Percentiles rank a stretch among this genome's conserved stretches.
These are phyloP conservation scores for Tetheella fluctuosa DNA, from an alignment of 2,888 invertebrate genomes.

Conservation along the genomic window DNA sequence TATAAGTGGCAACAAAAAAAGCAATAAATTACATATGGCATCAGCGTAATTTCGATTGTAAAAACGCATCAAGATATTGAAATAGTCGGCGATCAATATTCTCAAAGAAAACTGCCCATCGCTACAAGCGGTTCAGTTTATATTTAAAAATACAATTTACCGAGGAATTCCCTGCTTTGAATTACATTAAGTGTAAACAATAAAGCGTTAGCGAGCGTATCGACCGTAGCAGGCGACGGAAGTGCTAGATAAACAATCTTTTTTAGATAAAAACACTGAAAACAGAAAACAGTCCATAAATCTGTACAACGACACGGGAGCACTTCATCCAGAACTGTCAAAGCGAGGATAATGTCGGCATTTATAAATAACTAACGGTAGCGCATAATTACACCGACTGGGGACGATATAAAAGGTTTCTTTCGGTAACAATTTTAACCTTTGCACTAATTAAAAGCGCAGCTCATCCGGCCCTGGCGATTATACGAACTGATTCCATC, in stretches of 20 bases:
- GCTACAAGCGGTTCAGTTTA: slow-evolving; percentile 58
- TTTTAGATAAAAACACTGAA: slow-evolving; percentile 81
- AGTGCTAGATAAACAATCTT: slow-evolving; percentile 82
- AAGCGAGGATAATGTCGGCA: slow-evolving; percentile 44
- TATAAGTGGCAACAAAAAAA: slow-evolving; percentile 47
- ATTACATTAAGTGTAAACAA: slow-evolving; percentile 84
- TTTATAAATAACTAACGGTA: slow-evolving; percentile 50
- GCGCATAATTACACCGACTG: slow-evolving; percentile 49
- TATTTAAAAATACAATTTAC: slow-evolving; percentile 82
- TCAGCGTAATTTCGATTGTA: slow-evolving; percentile 73
- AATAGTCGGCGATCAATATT: slow-evolving; percentile 66
- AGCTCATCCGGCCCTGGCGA: slow-evolving; percentile 67
- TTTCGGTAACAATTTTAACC: slow-evolving; percentile 66
- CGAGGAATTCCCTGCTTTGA: slow-evolving; percentile 82
- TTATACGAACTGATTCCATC: slow-evolving; percentile 71
- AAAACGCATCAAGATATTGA: slow-evolving; percentile 67
- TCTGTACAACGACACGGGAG: slow-evolving; percentile 63
- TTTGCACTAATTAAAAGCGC: slow-evolving; percentile 77
- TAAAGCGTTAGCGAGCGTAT: slow-evolving; percentile 81
- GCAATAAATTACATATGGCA: slow-evolving; percentile 67
- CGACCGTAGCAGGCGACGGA: slow-evolving; percentile 80
- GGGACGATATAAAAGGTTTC: slow-evolving; percentile 48
- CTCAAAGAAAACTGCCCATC: slow-evolving; percentile 62
- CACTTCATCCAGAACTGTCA: slow-evolving; percentile 72
- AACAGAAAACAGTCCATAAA: slow-evolving; percentile 79